Percentiles rank a stretch among this genome's conserved stretches.
These are phyloP conservation scores for Noctilio leporinus DNA, from an alignment of 2,113 vertebrate genomes.

Conservation along the genomic window DNA sequence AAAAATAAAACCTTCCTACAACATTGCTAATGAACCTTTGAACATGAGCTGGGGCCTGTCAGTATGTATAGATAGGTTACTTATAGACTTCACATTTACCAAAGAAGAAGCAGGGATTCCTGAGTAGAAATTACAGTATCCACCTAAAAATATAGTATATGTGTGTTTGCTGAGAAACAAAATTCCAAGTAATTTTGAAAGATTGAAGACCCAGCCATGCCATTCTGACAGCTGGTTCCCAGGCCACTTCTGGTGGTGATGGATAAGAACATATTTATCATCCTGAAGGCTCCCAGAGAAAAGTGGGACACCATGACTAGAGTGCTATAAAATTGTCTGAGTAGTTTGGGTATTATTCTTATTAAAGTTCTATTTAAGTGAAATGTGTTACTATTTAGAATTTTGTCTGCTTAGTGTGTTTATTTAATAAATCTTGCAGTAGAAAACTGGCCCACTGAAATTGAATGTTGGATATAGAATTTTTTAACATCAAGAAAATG, in stretches of 20 bases:
- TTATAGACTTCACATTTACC: neutral
- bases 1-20: neutral
- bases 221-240: neutral
- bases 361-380: slow-evolving; percentile 73
- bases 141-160: neutral
- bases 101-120: neutral
- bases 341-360: slow-evolving; percentile 73
- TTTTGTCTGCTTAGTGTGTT: slow-evolving; percentile 72
- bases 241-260: neutral
- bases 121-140: neutral
- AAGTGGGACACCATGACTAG: slow-evolving; percentile 17
- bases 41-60: neutral
- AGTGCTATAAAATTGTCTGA: slow-evolving; percentile 68
- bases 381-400: slow-evolving; percentile 73
- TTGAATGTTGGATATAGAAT: slow-evolving; percentile 65
- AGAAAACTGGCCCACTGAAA: slow-evolving; percentile 72
- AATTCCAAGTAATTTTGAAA: neutral
- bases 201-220: slow-evolving; percentile 7
- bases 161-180: neutral
- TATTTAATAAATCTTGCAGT: slow-evolving; percentile 69
- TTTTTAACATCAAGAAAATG: slow-evolving; percentile 74
- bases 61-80: neutral
- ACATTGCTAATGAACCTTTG: neutral
- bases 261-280: slow-evolving; percentile 27
- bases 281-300: slow-evolving; percentile 5